Base-by-base conservation (phyloP, 2,888 invertebrate species). In the Chalcis sispes region DNA sequence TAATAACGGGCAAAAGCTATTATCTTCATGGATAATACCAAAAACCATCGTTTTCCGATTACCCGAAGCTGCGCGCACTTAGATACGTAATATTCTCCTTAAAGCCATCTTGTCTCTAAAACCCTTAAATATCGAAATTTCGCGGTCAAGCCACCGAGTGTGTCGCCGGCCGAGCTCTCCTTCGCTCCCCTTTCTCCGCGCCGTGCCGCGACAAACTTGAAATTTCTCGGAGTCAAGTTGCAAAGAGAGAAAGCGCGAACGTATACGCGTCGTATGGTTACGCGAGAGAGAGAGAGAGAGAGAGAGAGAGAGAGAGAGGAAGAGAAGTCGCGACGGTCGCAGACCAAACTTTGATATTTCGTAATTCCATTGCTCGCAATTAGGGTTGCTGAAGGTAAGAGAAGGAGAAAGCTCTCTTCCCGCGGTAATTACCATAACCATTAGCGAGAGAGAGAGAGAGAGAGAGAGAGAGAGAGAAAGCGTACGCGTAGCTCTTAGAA, bases 331-430 rank as follows among this genome's bases (percentile, higher is more conserved):
- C 54, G n/a, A 1, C 48, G 27, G 50, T 13, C 32, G 46, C 23
- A 20, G n/a, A 15, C 59, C 77, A 81, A 87, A 87, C 87, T 88
- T 88, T 87, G 88, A 88, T 88, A 88, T 88, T 88, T 88, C 85
- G 87, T 87, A 88, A 88, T 88, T 88, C 86, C 87, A 87, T 88
- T 87, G 87, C 85, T 85, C 82, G 88, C 88, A 88, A 88, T 88
- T 88, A 88, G 87, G 87, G 85, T 83, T 81, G 46, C n/a, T 8
- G 27, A 46, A 29, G 1, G 58, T 4, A 13, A 56, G 54, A 56
- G 27, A 56, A 15, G 32, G 66, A 48, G 52, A 40, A 20, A 27
- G 70, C 2, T 18, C 10, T 1, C 36, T 59, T 20, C 40, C 29
- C 40, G 10, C 48, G 56, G 88, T 88, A 88, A 88, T 88, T 88